A percentile compares a stretch with the other conserved stretches of the same genome.
Conservation (phyloP, 2,113 vertebrate genomes). For the Silurus glanis region DNA sequence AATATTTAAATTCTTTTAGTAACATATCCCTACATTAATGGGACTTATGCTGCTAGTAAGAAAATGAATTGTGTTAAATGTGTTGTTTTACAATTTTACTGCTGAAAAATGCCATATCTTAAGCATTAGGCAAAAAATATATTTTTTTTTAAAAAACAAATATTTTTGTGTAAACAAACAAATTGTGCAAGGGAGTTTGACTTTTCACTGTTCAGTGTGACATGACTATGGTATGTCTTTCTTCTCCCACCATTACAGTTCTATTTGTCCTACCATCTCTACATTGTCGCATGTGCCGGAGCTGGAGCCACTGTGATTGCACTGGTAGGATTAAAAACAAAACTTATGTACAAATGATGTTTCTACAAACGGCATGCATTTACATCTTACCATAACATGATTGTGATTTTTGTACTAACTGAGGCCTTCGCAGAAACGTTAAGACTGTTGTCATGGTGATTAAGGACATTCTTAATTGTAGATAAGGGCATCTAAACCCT, state of each 20-base stretch:
- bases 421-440: neutral
- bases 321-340: constrained; percentile 79
- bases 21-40: neutral
- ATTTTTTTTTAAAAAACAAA: neutral
- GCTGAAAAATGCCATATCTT: neutral
- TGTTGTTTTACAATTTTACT: neutral
- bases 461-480: neutral
- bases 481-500: neutral
- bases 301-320: constrained; percentile 95
- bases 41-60: neutral
- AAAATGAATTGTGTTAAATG: neutral
- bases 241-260: constrained; percentile 74
- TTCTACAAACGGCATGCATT: constrained; percentile 9
- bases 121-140: neutral
- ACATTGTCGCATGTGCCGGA: constrained; percentile 95
- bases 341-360: neutral
- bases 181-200: neutral
- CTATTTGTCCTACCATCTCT: constrained; percentile 97
- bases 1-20: neutral
- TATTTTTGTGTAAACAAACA: neutral
- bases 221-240: neutral
- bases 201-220: neutral
- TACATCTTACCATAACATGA: constrained; percentile 15
- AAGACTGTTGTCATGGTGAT: neutral
- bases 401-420: neutral